These are phyloP conservation scores for Anthopleura xanthogrammica DNA, from an alignment of 92 coral and sea anemone species.

Conservation along the genomic window DNA sequence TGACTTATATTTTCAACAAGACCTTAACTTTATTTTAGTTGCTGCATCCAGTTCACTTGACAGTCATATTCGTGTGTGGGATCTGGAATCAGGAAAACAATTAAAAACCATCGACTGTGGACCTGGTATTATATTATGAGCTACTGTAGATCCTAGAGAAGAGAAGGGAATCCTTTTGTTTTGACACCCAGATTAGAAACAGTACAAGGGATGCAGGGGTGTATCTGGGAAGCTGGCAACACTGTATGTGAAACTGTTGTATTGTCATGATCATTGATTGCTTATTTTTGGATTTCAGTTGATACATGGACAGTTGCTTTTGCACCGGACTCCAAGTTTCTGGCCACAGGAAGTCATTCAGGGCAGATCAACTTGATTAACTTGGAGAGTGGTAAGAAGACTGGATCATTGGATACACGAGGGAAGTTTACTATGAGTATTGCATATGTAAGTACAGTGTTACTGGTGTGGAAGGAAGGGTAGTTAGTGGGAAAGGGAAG, in stretches of 20 bases:
- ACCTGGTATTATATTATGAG: constrained; percentile 58
- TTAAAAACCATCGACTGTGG: constrained; percentile 96
- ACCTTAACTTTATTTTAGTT: constrained; percentile 43
- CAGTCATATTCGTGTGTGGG: constrained; percentile 97
- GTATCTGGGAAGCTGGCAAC: no score
- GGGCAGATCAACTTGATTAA: constrained; percentile 93
- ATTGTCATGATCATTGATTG: no score
- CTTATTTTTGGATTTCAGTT: constrained; percentile 43
- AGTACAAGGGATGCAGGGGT: no score
- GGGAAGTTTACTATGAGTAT: constrained; percentile 99
- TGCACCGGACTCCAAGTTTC: constrained; percentile 84
- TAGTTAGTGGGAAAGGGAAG: no score
- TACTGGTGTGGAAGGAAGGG: no score
- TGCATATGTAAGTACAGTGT: constrained; percentile 81
- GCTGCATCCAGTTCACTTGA: constrained; percentile 99
- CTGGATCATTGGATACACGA: constrained; percentile 93
- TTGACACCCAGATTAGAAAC: no score
- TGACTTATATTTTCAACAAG: neutral
- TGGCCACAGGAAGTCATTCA: constrained; percentile 96
- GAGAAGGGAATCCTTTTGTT: no score
- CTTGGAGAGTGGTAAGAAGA: constrained; percentile 94
- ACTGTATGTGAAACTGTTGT: no score
- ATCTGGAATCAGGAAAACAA: constrained; percentile 92
- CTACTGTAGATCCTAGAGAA: no score
- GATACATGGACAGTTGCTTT: constrained; percentile 99